Conservation (phyloP, 2,113 vertebrate species). For the Camelus dromedarius region DNA sequence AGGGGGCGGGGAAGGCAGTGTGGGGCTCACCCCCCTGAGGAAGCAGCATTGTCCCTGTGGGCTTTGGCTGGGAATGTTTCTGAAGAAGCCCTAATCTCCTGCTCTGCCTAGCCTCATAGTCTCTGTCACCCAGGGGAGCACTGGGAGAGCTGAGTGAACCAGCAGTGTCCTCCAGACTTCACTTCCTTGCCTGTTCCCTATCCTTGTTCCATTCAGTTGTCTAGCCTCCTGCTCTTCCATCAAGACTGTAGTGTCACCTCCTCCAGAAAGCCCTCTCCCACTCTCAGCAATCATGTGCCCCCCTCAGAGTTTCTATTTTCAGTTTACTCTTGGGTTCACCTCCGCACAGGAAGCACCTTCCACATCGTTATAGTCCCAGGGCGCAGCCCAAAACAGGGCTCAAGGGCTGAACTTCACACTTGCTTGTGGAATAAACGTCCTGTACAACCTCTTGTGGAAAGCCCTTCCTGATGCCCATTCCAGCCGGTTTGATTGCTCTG, state of each 20-base stretch:
- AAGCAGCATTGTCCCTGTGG: not conserved
- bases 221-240: not conserved
- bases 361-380: not conserved
- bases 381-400: not conserved
- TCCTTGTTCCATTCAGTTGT: not conserved
- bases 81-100: not conserved
- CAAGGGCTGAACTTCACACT: not conserved
- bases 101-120: not conserved
- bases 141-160: not conserved
- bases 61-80: constrained; percentile 32
- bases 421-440: not conserved
- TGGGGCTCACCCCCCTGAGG: not conserved
- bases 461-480: not conserved
- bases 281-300: not conserved
- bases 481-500: not conserved
- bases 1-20: not conserved
- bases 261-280: constrained; percentile 14
- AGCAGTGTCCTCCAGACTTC: not conserved
- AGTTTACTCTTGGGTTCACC: not conserved
- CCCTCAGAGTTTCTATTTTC: not conserved
- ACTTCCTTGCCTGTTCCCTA: not conserved
- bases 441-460: not conserved
- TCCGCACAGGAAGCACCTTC: not conserved
- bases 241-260: not conserved
- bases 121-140: not conserved